Conservation (phyloP, 2,888 invertebrate genomes). For the Orthosia gothica region DNA sequence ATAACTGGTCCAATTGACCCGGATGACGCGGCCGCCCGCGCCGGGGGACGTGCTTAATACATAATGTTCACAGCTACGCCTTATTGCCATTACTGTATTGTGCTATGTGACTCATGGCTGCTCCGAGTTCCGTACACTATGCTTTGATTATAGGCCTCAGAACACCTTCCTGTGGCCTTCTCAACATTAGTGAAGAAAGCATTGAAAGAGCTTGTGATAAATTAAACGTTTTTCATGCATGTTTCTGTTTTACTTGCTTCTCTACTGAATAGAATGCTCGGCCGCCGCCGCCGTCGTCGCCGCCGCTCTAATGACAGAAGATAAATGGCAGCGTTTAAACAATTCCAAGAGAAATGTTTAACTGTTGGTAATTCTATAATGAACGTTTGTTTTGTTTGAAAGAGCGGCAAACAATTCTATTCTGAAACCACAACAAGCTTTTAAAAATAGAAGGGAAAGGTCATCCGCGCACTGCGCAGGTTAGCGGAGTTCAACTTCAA, state of each 20-base stretch:
- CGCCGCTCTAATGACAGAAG: slow-evolving; percentile 33
- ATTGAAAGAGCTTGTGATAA: slow-evolving; percentile 30
- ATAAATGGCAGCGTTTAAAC: slow-evolving; percentile 51
- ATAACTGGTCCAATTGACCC: slow-evolving; percentile 82
- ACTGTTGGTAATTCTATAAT: slow-evolving; percentile 31
- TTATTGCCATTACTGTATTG: slow-evolving; percentile 29
- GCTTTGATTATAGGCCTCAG: slow-evolving; percentile 40
- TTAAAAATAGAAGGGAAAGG: slow-evolving; percentile 53
- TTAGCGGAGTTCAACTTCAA: slow-evolving; percentile 41
- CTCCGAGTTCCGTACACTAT: slow-evolving; percentile 43
- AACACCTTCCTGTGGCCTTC: slow-evolving; percentile 20
- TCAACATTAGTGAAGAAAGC: slow-evolving; percentile 22
- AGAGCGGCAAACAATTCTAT: slow-evolving; percentile 43
- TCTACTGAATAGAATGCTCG: slow-evolving; percentile 28
- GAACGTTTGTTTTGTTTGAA: slow-evolving; percentile 54
- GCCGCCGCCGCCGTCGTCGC: background rate
- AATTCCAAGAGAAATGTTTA: slow-evolving; percentile 43
- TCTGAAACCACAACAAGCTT: slow-evolving; percentile 50
- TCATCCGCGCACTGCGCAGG: slow-evolving; percentile 29
- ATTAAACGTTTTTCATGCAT: slow-evolving; percentile 25
- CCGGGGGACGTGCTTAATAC: slow-evolving; percentile 43
- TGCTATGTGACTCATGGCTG: slow-evolving; percentile 43
- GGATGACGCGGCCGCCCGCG: slow-evolving; percentile 75
- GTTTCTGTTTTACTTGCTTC: slow-evolving; percentile 19
- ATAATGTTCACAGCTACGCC: slow-evolving; percentile 35